Base-by-base conservation (phyloP, 1,140 invertebrate species). In the Scaptomyza pallida region DNA sequence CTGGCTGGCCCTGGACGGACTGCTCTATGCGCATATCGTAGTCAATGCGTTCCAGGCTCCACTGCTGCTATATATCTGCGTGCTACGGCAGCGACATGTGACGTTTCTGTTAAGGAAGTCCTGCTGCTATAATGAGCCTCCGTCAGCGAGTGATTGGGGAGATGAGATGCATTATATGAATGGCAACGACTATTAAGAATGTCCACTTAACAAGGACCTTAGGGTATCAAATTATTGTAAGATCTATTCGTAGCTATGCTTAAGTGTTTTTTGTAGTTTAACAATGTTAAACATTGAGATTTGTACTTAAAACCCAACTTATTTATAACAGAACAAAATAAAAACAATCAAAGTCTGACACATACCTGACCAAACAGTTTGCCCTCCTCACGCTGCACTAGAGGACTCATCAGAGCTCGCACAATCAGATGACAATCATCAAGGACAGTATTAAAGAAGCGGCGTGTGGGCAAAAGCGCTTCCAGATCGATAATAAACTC, bases 401-500 rank as follows among this genome's bases (percentile, higher is more conserved):
- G 93, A 67, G 94, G 93, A 3, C 97, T 96, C 41, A 99, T 91
- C 72, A 96, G 94, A 90, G 97, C 98, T 43, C 96, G 94, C 0
- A 98, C 97, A 12, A 99, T 95, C 2, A 99, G 92, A 91, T 99
- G 98, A 74, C 95, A 95, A 92, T 99, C 97, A 92, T 99, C 98
- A 86, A 99, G 93, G 0, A 99, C 94, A 0, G 96, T 96, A 92
- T 99, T 99, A 91, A 99, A 98, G 92, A 99, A 99, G 48, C 99
- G 93, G 51, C 99, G 93, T 0, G 98, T 99, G 1, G 98, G 97
- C 69, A 99, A 92, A 54, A 99, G 93, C 16, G 98, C 97, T 91
- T 99, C 98, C 51, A 99, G 93, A 91, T 99, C 99, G 70, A 99
- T 99, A 90, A 99, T 94, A 30, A 99, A 92, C 92, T 99, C 98